phyloP scores from a whole-genome alignment of 2,113 vertebrate genomes.

The Anseranas semipalmata region DNA sequence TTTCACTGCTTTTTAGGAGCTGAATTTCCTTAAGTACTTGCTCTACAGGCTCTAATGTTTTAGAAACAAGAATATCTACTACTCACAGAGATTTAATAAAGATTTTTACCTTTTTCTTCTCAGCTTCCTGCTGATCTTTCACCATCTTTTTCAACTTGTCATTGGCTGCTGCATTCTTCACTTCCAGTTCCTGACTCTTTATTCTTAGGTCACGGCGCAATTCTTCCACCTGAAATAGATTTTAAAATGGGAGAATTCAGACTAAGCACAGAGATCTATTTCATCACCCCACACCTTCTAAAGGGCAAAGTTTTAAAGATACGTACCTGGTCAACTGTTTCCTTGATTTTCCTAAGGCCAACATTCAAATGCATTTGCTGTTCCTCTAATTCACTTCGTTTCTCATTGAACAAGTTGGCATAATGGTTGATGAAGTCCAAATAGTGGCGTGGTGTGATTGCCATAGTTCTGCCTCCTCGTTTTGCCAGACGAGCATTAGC shows the following conservation, averaged over 20 bases:
- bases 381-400: slow-evolving; percentile 95
- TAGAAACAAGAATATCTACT: background rate
- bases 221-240: slow-evolving; percentile 87
- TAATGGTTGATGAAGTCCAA: slow-evolving; percentile 99
- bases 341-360: slow-evolving; percentile 96
- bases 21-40: background rate
- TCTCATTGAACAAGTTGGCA: slow-evolving; percentile 97
- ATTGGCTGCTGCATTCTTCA: slow-evolving; percentile 97
- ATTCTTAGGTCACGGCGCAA: slow-evolving; percentile 93
- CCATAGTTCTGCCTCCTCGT: slow-evolving; percentile 94
- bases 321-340: slow-evolving; percentile 94
- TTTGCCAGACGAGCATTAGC: slow-evolving; percentile 95
- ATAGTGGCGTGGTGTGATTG: slow-evolving; percentile 98
- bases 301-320: background rate
- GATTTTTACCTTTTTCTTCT: slow-evolving; percentile 92
- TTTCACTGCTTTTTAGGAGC: background rate
- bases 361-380: slow-evolving; percentile 99
- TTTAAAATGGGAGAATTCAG: background rate
- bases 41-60: background rate
- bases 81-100: background rate
- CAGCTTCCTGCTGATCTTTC: slow-evolving; percentile 97
- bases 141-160: slow-evolving; percentile 99
- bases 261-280: background rate
- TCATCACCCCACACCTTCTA: background rate
- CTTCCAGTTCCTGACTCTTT: slow-evolving; percentile 97